These are phyloP conservation scores for Gastracanthus pulcherrimus DNA, from an alignment of 2,888 invertebrate species.

Conservation along the genomic window DNA sequence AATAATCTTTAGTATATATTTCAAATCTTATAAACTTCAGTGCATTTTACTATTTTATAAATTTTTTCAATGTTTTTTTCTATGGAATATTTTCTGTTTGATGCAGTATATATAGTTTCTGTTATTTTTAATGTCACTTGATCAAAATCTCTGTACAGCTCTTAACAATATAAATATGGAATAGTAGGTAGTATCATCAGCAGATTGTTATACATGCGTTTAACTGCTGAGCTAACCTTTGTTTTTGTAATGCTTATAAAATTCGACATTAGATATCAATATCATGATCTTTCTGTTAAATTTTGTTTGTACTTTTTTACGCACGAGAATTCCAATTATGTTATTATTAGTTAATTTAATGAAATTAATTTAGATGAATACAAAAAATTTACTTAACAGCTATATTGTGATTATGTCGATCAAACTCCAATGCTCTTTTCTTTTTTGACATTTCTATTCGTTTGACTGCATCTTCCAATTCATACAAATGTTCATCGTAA, in stretches of 20 bases:
- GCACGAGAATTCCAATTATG: not conserved
- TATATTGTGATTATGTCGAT: conserved; percentile 51
- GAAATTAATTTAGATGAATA: not conserved
- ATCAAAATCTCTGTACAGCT: conserved; percentile 15
- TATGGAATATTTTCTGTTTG: conserved; percentile 25
- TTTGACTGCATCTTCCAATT: conserved; percentile 83
- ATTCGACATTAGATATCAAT: conserved; percentile 2
- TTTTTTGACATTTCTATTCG: conserved; percentile 66
- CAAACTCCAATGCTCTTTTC: conserved; percentile 49
- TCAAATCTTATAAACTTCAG: conserved; percentile 28
- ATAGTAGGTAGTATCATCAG: not conserved
- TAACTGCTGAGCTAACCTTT: not conserved
- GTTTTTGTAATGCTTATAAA: not conserved
- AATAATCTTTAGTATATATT: conserved; percentile 4
- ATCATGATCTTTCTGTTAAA: not conserved
- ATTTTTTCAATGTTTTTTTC: not conserved
- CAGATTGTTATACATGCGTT: not conserved
- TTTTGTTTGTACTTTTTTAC: conserved; percentile 11
- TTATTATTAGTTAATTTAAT: conserved; percentile 7
- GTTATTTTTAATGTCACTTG: conserved; percentile 13
- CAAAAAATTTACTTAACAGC: conserved; percentile 37
- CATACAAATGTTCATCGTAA: conserved; percentile 87
- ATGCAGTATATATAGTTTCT: conserved; percentile 14
- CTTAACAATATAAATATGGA: conserved; percentile 7
- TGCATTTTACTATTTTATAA: conserved; percentile 15